phyloP scores from a whole-genome alignment of 2,113 vertebrate species.

The Gracilinanus agilis region DNA sequence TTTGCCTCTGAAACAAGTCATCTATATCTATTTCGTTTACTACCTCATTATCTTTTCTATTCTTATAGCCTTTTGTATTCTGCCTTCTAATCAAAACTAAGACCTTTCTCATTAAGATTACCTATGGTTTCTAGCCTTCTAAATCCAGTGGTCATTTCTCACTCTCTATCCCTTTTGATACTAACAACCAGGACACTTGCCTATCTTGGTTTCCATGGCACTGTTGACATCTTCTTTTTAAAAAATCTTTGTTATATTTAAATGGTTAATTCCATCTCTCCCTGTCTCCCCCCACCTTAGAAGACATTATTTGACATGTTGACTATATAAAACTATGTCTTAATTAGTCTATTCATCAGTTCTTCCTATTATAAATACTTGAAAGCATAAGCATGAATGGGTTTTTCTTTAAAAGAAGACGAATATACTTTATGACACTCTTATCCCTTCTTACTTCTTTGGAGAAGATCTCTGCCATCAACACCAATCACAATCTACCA shows the following conservation, averaged over 20 bases:
- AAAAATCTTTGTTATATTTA: no score
- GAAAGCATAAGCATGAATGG: no score
- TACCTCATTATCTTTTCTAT: not conserved
- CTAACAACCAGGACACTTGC: not conserved
- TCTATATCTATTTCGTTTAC: not conserved
- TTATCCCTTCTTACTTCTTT: not conserved
- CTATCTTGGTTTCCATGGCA: not conserved
- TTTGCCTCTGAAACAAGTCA: not conserved
- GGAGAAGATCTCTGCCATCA: not conserved
- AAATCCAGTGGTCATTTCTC: not conserved
- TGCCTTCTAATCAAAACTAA: not conserved
- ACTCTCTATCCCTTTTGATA: not conserved
- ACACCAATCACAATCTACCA: not conserved
- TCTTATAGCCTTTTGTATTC: not conserved
- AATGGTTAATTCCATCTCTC: no score
- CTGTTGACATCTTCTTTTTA: not conserved
- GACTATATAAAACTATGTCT: no score
- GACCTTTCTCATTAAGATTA: not conserved
- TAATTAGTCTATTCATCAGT: no score
- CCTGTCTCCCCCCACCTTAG: no score
- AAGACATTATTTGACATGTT: no score
- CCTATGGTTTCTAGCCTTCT: not conserved
- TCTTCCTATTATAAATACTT: no score
- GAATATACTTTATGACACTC: not conserved
- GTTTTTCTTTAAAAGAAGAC: no score